Percentiles rank a stretch among this genome's conserved stretches.
Conservation (phyloP, 2,113 vertebrate species). For the Salvelinus fontinalis region DNA sequence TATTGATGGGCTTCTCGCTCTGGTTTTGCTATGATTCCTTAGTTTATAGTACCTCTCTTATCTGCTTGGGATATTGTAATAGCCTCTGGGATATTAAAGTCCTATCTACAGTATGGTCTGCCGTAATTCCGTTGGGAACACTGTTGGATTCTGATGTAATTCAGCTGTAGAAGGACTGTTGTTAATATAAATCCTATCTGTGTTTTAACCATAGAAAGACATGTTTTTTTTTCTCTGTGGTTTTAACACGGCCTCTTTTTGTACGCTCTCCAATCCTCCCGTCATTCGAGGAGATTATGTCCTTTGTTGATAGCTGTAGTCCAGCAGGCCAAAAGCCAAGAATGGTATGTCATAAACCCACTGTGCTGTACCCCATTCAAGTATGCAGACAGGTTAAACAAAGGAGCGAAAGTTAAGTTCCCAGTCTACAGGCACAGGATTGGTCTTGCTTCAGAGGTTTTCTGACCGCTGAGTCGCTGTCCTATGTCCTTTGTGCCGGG, state of each 20-base stretch:
- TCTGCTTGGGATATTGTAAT: not conserved
- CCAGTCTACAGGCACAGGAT: not conserved
- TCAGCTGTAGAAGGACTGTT: not conserved
- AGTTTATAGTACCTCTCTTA: not conserved
- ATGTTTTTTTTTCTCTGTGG: not conserved
- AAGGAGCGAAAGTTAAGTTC: too few relatives aligned
- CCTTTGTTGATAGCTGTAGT: not conserved
- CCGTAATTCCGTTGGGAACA: too few relatives aligned
- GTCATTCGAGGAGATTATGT: not conserved
- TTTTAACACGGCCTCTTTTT: constrained; percentile 1
- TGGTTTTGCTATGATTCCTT: too few relatives aligned
- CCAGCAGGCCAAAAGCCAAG: not conserved
- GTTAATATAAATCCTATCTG: not conserved
- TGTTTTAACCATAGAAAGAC: not conserved
- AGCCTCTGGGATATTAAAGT: too few relatives aligned
- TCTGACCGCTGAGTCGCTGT: not conserved
- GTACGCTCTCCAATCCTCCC: not conserved
- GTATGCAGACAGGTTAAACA: not conserved
- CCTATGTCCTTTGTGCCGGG: not conserved
- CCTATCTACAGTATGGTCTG: too few relatives aligned
- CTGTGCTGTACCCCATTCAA: not conserved
- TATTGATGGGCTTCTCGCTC: too few relatives aligned
- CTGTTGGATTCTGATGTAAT: not conserved
- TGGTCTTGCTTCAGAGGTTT: constrained; percentile 6
- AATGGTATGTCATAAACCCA: not conserved